A percentile compares a stretch with the other conserved stretches of the same genome.
Evolutionary conservation across 2,113 vertebrate genomes (phyloP).

Genomic region (Rafetus swinhoei): DNA sequence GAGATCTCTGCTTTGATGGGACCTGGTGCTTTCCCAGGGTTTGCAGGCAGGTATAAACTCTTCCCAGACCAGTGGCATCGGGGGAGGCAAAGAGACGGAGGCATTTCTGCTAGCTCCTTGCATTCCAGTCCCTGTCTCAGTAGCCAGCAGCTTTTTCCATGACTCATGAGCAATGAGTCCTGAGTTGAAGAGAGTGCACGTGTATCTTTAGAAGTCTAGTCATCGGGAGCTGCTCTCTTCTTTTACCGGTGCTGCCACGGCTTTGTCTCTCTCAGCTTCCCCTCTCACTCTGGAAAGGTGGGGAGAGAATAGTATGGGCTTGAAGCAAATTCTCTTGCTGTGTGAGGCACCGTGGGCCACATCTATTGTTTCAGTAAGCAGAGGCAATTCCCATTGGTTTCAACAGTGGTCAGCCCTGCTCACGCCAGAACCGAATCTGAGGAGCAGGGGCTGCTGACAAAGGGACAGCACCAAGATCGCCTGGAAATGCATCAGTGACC

Average conservation of each 20-base stretch:
- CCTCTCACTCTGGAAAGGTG: not conserved
- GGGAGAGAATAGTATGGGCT: slow-evolving; percentile 12
- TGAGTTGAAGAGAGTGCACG: not conserved
- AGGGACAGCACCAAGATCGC: not conserved
- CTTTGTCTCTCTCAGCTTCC: slow-evolving; percentile 14
- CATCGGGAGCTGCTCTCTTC: not conserved
- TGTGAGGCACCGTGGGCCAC: not conserved
- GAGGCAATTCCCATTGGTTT: not conserved
- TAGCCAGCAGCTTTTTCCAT: not conserved
- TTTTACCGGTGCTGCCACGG: not conserved
- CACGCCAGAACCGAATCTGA: not conserved
- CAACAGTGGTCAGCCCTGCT: not conserved
- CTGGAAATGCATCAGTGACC: not conserved
- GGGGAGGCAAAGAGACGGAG: slow-evolving; percentile 4
- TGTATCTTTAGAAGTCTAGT: not conserved
- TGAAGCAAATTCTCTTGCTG: not conserved
- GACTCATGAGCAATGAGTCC: not conserved
- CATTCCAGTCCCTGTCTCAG: not conserved
- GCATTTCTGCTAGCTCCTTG: not conserved
- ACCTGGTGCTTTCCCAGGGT: not conserved
- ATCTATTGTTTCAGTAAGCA: not conserved
- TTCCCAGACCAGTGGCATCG: not conserved
- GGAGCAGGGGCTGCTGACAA: not conserved
- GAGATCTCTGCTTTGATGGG: slow-evolving; percentile 5
- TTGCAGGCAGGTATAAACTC: slow-evolving; percentile 18